A percentile compares a stretch with the other conserved stretches of the same genome.
phyloP scores from a whole-genome alignment of 2,113 vertebrate genomes.

The Istiophorus platypterus region DNA sequence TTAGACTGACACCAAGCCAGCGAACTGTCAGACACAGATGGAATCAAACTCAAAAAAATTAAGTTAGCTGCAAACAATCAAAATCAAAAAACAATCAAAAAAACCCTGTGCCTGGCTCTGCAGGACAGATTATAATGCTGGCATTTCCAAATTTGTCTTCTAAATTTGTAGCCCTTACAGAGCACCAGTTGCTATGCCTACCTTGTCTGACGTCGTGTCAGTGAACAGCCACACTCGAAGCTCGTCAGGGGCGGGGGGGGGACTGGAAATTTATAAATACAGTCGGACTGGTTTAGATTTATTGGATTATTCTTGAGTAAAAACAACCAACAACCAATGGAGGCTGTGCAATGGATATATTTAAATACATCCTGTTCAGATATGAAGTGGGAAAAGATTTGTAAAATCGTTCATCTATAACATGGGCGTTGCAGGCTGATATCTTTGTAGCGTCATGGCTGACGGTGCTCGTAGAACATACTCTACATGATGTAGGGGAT shows the following conservation, averaged over 20 bases:
- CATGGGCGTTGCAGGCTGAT: background rate
- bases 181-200: slow-evolving; percentile 67
- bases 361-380: background rate
- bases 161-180: slow-evolving; percentile 40
- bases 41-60: background rate
- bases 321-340: background rate
- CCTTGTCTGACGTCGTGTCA: slow-evolving; percentile 29
- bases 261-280: slow-evolving; percentile 53
- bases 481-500: slow-evolving; percentile 33
- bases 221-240: slow-evolving; percentile 26
- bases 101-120: slow-evolving; percentile 9
- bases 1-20: background rate
- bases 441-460: background rate
- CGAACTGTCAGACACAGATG: background rate
- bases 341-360: background rate
- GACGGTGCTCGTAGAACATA: background rate
- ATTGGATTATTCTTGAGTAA: slow-evolving; percentile 14
- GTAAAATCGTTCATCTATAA: background rate
- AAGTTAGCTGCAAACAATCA: background rate
- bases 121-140: background rate
- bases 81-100: background rate
- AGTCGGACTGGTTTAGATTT: slow-evolving; percentile 14
- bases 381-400: background rate
- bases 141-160: slow-evolving; percentile 48
- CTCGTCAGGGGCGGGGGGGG: slow-evolving; percentile 40